These are phyloP conservation scores for Cydia strobilella DNA, from an alignment of 1,140 invertebrate genomes.

Conservation along the genomic window DNA sequence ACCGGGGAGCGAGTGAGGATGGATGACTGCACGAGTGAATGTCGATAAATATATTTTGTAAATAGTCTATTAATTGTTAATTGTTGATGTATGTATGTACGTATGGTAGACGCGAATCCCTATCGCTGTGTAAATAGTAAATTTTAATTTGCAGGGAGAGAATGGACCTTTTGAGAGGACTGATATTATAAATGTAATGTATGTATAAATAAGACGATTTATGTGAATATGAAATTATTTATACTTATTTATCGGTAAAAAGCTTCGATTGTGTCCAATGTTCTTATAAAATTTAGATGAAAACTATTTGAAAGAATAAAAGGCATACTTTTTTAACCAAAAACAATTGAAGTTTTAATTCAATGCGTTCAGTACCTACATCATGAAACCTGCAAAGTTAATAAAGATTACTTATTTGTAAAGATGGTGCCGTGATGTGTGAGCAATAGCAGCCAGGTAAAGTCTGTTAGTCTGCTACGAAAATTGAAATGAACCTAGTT, in stretches of 20 bases:
- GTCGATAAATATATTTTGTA: constrained; percentile 75
- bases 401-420: too few relatives aligned
- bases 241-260: constrained; percentile 81
- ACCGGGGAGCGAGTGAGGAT: constrained; percentile 57
- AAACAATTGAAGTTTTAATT: constrained; percentile 60
- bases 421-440: too few relatives aligned
- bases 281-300: constrained; percentile 81
- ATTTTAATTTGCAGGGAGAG: constrained; percentile 79
- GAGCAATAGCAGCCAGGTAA: too few relatives aligned
- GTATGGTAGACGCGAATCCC: constrained; percentile 78
- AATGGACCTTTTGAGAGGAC: constrained; percentile 80
- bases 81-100: constrained; percentile 80
- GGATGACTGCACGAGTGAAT: constrained; percentile 62
- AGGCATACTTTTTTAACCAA: constrained; percentile 80
- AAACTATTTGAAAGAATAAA: constrained; percentile 80
- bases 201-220: constrained; percentile 79
- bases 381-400: too few relatives aligned
- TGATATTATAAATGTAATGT: constrained; percentile 80
- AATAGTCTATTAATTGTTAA: constrained; percentile 80
- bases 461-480: too few relatives aligned
- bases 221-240: constrained; percentile 81
- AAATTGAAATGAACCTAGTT: too few relatives aligned
- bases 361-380: not conserved
- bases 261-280: constrained; percentile 80
- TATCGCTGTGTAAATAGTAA: constrained; percentile 79